A percentile compares a stretch with the other conserved stretches of the same genome.
phyloP scores from a whole-genome alignment of 2,797 vertebrate genomes.

The Lophura swinhoii region DNA sequence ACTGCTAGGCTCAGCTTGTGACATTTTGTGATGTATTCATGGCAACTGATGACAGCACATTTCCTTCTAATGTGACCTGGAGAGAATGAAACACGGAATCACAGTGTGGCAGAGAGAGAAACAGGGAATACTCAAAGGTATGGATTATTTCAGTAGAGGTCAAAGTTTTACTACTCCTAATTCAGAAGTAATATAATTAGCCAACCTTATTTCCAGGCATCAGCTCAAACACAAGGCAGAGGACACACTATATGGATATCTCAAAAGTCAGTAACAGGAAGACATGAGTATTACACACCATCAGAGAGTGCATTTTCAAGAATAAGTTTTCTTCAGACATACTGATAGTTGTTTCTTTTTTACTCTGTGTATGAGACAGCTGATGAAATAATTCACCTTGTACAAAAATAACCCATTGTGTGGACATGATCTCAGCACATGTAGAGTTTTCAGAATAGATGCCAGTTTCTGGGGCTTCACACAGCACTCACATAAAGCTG shows the following conservation, averaged over 20 bases:
- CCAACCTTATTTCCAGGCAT: not conserved
- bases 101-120: not conserved
- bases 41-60: conserved; percentile 1
- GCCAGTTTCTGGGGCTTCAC: not conserved
- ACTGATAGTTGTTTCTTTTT: not conserved
- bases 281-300: not conserved
- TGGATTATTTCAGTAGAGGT: conserved; percentile 1
- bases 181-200: not conserved
- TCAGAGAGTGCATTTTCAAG: not conserved
- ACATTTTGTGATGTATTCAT: conserved; percentile 42
- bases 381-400: not conserved
- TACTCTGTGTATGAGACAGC: not conserved
- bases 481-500: not conserved
- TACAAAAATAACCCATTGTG: not conserved
- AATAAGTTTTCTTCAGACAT: not conserved
- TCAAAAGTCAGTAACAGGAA: not conserved
- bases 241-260: not conserved
- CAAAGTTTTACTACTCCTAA: not conserved
- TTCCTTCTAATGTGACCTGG: conserved; percentile 27
- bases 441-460: not conserved
- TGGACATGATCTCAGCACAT: not conserved
- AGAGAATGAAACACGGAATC: conserved; percentile 13
- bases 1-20: not conserved
- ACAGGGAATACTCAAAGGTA: not conserved
- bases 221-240: not conserved